A percentile compares a stretch with the other conserved stretches of the same genome.
Conservation (phyloP, 2,888 invertebrate genomes). For the Perizoma affinitatum region DNA sequence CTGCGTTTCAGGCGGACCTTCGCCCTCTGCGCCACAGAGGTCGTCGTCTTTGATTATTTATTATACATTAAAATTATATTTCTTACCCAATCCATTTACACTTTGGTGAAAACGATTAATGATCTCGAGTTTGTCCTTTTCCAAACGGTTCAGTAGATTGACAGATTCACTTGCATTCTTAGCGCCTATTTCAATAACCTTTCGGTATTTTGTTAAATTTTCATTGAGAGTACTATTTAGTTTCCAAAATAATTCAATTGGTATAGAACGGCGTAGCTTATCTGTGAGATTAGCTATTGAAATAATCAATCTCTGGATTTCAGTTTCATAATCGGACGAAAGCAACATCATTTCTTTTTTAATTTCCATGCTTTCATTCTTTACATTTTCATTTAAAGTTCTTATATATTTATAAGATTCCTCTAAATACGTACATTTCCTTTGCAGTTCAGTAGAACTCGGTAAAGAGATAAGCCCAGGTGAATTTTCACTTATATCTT, state of each 20-base stretch:
- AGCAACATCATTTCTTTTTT: constrained; percentile 74
- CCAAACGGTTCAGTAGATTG: constrained; percentile 48
- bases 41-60: too few relatives aligned
- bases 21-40: too few relatives aligned
- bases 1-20: too few relatives aligned
- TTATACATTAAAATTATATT: not conserved
- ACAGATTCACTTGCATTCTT: constrained; percentile 46
- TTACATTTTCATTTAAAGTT: constrained; percentile 79
- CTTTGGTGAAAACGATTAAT: constrained; percentile 67
- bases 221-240: constrained; percentile 80
- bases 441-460: constrained; percentile 55
- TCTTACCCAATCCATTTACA: constrained; percentile 35
- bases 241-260: constrained; percentile 77
- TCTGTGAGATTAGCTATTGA: constrained; percentile 68
- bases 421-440: constrained; percentile 74
- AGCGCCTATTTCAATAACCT: constrained; percentile 57
- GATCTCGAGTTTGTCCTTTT: constrained; percentile 64
- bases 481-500: constrained; percentile 67
- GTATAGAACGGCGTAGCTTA: constrained; percentile 75
- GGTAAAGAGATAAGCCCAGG: constrained; percentile 62
- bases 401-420: constrained; percentile 72
- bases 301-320: constrained; percentile 70
- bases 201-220: constrained; percentile 79
- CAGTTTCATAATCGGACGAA: constrained; percentile 67
- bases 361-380: constrained; percentile 75